Conservation (phyloP, 1,140 invertebrate genomes). For the Bathynomus jamesi region DNA sequence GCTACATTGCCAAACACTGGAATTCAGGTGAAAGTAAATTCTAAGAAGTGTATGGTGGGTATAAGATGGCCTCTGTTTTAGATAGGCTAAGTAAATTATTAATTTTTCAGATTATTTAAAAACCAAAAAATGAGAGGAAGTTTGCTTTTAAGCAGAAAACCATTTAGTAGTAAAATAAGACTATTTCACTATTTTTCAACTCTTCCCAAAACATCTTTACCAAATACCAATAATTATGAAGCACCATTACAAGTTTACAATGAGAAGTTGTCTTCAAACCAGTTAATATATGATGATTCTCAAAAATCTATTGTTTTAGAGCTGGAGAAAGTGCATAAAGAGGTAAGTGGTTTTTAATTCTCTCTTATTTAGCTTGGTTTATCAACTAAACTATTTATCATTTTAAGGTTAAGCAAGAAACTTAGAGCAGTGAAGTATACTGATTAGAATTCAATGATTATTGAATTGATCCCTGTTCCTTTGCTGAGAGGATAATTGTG, state of each 20-base stretch:
- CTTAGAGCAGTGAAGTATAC: background rate
- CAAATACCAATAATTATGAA: background rate
- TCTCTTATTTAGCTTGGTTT: background rate
- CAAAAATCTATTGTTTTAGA: constrained; percentile 59
- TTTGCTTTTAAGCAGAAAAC: too few relatives aligned
- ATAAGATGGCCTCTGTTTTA: too few relatives aligned
- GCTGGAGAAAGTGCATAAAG: constrained; percentile 60
- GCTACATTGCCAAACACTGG: too few relatives aligned
- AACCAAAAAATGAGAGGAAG: too few relatives aligned
- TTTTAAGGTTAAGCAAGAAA: background rate
- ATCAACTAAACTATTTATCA: background rate
- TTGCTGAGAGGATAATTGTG: background rate
- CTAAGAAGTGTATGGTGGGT: too few relatives aligned
- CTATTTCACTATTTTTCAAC: too few relatives aligned
- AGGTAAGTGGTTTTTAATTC: constrained; percentile 47
- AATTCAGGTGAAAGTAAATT: too few relatives aligned
- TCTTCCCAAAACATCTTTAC: too few relatives aligned
- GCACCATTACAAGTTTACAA: constrained; percentile 35
- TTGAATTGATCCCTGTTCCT: background rate
- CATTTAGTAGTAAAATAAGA: too few relatives aligned
- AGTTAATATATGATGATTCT: constrained; percentile 56
- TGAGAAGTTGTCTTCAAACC: background rate
- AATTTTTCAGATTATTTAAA: too few relatives aligned
- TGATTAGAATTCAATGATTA: background rate
- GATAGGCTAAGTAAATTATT: too few relatives aligned